phyloP scores from a whole-genome alignment of 2,113 vertebrate species.

The Bufo gargarizans region DNA sequence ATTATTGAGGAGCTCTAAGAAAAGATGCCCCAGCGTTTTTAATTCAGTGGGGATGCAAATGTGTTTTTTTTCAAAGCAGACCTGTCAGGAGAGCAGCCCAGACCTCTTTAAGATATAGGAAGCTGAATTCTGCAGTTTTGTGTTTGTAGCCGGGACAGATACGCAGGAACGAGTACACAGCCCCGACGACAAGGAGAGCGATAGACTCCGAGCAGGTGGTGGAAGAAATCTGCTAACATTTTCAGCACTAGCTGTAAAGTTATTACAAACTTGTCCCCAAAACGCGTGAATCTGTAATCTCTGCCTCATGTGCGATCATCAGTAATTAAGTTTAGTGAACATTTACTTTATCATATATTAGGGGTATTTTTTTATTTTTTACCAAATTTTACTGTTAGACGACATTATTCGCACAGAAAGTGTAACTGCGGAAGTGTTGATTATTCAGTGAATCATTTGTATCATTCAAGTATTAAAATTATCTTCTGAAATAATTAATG shows the following conservation, averaged over 20 bases:
- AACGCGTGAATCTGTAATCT: not conserved
- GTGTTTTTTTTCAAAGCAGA: no score
- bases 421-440: slow-evolving; percentile 7
- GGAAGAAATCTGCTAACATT: not conserved
- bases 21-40: no score
- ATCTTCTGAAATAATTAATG: no score
- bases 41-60: no score
- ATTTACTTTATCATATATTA: not conserved
- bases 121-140: not conserved
- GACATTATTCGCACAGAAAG: slow-evolving; percentile 23
- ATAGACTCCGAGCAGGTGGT: not conserved
- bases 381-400: not conserved
- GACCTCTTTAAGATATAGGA: not conserved
- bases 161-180: not conserved
- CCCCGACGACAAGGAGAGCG: not conserved
- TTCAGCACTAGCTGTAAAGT: not conserved
- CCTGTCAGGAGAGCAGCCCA: no score
- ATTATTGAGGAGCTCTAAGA: no score
- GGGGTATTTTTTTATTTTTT: not conserved
- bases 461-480: not conserved
- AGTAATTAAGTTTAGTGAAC: not conserved
- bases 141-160: no score
- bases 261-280: not conserved
- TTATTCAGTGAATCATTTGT: not conserved
- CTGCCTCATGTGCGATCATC: not conserved